Base-by-base conservation (phyloP, 1,140 invertebrate genomes). In the Kradibia gibbosae region DNA sequence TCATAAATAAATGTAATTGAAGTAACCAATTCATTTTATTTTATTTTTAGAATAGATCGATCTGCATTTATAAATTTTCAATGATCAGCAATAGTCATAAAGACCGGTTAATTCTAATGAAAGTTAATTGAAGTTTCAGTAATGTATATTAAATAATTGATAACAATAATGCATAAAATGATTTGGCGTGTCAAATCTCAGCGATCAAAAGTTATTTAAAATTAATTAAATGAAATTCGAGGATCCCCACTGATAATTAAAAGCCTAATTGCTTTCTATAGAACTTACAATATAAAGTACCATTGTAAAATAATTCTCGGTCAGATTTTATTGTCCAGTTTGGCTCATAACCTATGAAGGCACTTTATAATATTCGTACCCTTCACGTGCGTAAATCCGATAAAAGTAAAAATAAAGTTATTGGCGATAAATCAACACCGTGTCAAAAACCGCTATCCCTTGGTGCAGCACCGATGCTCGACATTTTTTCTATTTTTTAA, bases 341-440 rank as follows among this genome's bases (percentile, higher is more conserved):
- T 25, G 22, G 28, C 3, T 45, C n/a, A 4, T 25, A 72, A 31
- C 20, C 70, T 50, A 31, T 48, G 34, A 48, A 48, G 20, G 8
- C 39, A 71, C 67, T 71, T 71, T 53, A 73, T 25, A 31, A 73
- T 53, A 17, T 53, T 48, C n/a, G 34, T 17, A 73, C 71, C 48
- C 34, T n/a, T 45, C 28, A 60, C 11, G 20, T 36, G 0, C 48
- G 20, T 34, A 39, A 7, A 57, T n/a, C 22, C 25, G 13, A 28
- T 45, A 60, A 57, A 28, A 17, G 73, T 31, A 45, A 76, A 57
- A 74, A 76, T 60, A 62, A 76, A 76, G 28, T 45, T 76, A 76
- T 76, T 36, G 45, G 20, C 55, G 55, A 60, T 60, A 76, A 76
- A 76, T 76, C 53, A 76, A 76, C 34, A 62, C 34, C 5, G 73